Evolutionary conservation across 2,113 vertebrate species (phyloP), one percentile per base, ranked within the genome.

Genomic region (Maccullochella peelii): DNA sequence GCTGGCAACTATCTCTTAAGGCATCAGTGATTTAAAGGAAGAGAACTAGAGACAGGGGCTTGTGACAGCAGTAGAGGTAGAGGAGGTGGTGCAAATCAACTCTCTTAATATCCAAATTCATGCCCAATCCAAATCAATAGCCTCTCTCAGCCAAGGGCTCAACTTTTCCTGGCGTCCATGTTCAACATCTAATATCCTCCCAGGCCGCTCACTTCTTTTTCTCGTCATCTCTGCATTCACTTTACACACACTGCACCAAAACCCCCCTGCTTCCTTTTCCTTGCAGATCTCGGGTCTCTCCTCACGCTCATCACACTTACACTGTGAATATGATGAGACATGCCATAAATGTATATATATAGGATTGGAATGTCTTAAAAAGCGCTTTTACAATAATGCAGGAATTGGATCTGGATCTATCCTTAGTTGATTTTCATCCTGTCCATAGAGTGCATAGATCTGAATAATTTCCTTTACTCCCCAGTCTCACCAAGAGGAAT

Each of bases 301-400:
- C 68, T 86, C 55, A 70, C 47, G 3, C 79, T 76, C 79, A 72
- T 90, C 84, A 80, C 73, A 78, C 67, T 77, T 81, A 90, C 89
- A 94, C 93, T 92, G 89, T 93, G 92, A 92, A 92, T 89, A 89
- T 16, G 23, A 73, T 67, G 68, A 82, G 80, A 78, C 85, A 81
- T 84, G 79, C 44, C 75, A 80, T 84, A 71, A 70, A 80, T 94
- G 77, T 68, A 73, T 82, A 91, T 84, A 74, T 78, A 92, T 86
- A 88, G 50, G 55, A 74, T 21, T 33, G 58, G 36, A 77, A 83
- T 84, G 81, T 86, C 55, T 82, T 82, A 71, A 72, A 73, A 83
- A 63, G 36, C 33, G 38, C 20, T 82, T 89, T 87, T 72, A 80
- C 75, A 62, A 54, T 42, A 78, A 74, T 44, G 58, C 54, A 12